Base-by-base conservation (phyloP, 1,140 invertebrate genomes). In the Sarcophaga peregrina region DNA sequence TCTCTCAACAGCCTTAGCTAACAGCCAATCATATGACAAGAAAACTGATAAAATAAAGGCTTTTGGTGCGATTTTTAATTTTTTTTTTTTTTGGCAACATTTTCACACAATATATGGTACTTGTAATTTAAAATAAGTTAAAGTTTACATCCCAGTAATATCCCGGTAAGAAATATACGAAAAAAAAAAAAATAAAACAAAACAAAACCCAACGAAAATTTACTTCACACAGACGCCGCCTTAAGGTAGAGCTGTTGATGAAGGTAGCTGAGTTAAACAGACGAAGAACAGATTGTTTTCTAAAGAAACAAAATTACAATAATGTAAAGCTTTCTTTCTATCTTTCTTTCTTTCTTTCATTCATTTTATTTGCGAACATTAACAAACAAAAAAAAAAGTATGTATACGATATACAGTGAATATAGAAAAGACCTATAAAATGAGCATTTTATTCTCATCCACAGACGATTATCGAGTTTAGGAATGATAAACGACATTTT, bases 121-220 rank as follows among this genome's bases (percentile, higher is more conserved):
- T 68, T 68, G 62, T 68, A n/a, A 68, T 68, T 68, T 68, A 68
- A 68, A 68, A 68, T 68, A 68, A 68, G 62, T 68, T 68, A 68
- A 68, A 68, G 54, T 58, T 13, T 58, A 15, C 4, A 37, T 37
- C 25, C 25, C 25, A 37, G 25, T 2, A 37, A 37, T 2, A 37
- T 37, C 25, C 25, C 25, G 25, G 25, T 1, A 58, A 58, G n/a
- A 13, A 58, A 68, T 3, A 68, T 10, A 20, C n/a, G 20, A 68
- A 20, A 68, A 0, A 68, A 68, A 68, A 62, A 68, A n/a, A n/a
- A n/a, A n/a, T n/a, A n/a, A n/a, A n/a, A n/a, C n/a, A n/a, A n/a
- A n/a, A n/a, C n/a, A n/a, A n/a, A 68, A 68, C 5, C 17, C 0
- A 68, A 17, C 20, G n/a, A 9, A 68, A 68, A 25, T 25, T 68